A percentile compares a stretch with the other conserved stretches of the same genome.
Conservation (phyloP, 2,113 vertebrate genomes). For the Ceuthmochares aereus region DNA sequence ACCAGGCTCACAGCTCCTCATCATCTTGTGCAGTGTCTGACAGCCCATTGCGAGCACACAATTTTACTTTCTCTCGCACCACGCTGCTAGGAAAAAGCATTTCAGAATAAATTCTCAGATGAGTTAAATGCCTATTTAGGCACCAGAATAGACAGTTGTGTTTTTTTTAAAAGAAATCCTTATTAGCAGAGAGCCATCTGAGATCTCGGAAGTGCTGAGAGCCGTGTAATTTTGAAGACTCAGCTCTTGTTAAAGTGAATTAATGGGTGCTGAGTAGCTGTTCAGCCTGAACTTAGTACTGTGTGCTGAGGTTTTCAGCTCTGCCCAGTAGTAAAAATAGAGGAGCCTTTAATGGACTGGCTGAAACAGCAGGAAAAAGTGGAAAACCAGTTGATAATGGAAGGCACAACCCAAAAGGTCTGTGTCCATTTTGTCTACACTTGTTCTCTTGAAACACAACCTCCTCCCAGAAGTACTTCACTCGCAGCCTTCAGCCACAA, state of each 20-base stretch:
- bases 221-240: not conserved
- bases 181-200: not conserved
- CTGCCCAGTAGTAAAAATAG: not conserved
- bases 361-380: not conserved
- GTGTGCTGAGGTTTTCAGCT: not conserved
- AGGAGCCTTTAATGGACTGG: not conserved
- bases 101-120: not conserved
- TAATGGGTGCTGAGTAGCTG: not conserved
- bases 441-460: not conserved
- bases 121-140: not conserved
- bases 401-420: not conserved
- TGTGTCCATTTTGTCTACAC: not conserved
- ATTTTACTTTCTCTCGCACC: not conserved
- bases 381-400: not conserved
- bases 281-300: not conserved
- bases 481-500: not conserved
- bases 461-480: not conserved
- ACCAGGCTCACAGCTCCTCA: not conserved
- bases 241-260: not conserved
- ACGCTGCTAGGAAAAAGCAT: not conserved
- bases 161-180: not conserved
- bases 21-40: not conserved
- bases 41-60: not conserved
- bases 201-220: not conserved
- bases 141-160: not conserved